These are phyloP conservation scores for Nymphicus hollandicus DNA, from an alignment of 2,113 vertebrate genomes.

Conservation along the genomic window DNA sequence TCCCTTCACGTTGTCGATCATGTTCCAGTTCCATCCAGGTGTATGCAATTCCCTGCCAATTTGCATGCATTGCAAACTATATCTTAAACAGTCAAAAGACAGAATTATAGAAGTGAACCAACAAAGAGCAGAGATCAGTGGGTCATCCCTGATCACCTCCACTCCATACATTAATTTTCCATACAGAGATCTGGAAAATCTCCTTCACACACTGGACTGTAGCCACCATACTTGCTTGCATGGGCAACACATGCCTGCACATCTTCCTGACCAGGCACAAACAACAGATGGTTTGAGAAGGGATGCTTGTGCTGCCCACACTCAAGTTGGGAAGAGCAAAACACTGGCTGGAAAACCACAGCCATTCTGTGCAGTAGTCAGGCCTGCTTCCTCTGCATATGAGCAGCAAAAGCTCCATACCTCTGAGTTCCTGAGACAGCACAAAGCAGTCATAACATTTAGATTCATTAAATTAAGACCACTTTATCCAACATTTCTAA, in stretches of 20 bases:
- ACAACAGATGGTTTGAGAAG: background rate
- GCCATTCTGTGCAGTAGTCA: background rate
- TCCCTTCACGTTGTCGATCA: background rate
- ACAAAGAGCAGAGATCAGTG: background rate
- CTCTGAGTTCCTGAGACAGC: background rate
- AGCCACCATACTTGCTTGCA: background rate
- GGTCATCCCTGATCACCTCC: rapidly evolving
- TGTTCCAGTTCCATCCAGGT: background rate
- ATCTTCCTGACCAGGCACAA: slow-evolving; percentile 12
- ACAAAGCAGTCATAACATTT: background rate
- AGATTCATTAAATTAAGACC: background rate
- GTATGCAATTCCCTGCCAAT: background rate
- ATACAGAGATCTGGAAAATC: background rate
- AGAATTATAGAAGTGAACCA: background rate
- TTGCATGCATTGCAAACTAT: background rate
- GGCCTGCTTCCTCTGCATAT: background rate
- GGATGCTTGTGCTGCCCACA: background rate
- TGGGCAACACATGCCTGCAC: background rate
- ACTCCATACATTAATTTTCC: background rate
- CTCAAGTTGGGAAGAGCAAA: background rate
- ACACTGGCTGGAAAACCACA: background rate
- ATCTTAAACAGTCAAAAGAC: background rate
- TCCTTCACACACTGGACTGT: background rate
- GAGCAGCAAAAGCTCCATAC: background rate
- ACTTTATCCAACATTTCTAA: background rate